These are phyloP conservation scores for Pogonocherus hispidulus DNA, from an alignment of 2,888 invertebrate species.

Conservation along the genomic window DNA sequence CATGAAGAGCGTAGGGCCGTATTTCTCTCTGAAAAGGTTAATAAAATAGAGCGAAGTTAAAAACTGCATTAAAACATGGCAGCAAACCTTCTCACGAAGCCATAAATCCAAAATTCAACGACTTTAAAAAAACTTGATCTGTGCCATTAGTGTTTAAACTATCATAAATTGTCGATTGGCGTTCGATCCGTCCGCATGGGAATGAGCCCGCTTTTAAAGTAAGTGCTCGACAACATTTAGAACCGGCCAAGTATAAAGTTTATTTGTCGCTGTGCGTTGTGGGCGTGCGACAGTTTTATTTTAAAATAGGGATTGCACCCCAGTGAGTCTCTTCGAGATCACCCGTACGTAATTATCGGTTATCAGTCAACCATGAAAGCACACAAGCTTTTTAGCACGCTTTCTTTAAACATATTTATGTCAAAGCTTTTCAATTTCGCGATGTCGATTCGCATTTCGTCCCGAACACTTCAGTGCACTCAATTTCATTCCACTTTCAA, in stretches of 20 bases:
- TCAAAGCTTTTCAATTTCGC: conserved; percentile 66
- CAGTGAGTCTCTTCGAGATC: conserved; percentile 66
- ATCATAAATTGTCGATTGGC: conserved; percentile 67
- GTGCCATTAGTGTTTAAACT: conserved; percentile 65
- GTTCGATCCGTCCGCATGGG: conserved; percentile 63
- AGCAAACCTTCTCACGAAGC: conserved; percentile 58
- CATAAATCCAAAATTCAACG: conserved; percentile 62
- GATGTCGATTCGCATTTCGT: conserved; percentile 65
- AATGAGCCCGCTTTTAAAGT: conserved; percentile 63
- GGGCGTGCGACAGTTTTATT: conserved; percentile 68
- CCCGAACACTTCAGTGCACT: conserved; percentile 58
- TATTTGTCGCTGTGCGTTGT: conserved; percentile 66
- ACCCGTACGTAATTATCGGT: conserved; percentile 70
- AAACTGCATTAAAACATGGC: conserved; percentile 61
- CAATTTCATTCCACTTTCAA: conserved; percentile 50
- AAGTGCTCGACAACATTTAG: conserved; percentile 65
- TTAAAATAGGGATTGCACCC: conserved; percentile 62
- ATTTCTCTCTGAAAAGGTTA: conserved; percentile 55
- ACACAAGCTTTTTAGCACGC: conserved; percentile 67
- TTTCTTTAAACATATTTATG: conserved; percentile 68
- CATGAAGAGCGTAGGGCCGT: conserved; percentile 46
- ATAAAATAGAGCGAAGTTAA: conserved; percentile 63
- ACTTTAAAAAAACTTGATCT: conserved; percentile 61
- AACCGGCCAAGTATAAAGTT: conserved; percentile 66
- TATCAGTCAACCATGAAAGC: conserved; percentile 66